These are phyloP conservation scores for Platyscapa corneri DNA, from an alignment of 1,140 invertebrate species.

Conservation along the genomic window DNA sequence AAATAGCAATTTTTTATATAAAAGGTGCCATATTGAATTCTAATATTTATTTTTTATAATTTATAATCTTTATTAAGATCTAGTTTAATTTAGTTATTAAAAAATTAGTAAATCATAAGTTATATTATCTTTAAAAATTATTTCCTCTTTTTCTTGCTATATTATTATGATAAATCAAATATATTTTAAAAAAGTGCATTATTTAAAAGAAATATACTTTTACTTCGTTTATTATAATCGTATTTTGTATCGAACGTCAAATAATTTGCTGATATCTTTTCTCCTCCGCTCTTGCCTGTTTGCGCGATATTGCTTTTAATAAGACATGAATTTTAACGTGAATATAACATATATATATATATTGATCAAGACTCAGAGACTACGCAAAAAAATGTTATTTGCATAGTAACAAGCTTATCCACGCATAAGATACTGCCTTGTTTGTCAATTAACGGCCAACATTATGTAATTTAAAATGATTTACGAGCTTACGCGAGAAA, in stretches of 20 bases:
- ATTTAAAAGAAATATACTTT: not conserved
- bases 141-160: too few relatives aligned
- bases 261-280: not conserved
- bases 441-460: constrained; percentile 44
- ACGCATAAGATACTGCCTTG: constrained; percentile 17
- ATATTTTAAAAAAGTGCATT: not conserved
- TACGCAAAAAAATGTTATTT: constrained; percentile 27
- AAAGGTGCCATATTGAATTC: too few relatives aligned
- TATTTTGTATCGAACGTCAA: not conserved
- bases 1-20: too few relatives aligned
- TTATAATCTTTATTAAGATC: too few relatives aligned
- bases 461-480: constrained; percentile 47
- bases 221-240: not conserved
- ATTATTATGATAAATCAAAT: too few relatives aligned
- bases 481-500: constrained; percentile 23
- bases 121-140: not conserved
- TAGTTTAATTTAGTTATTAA: not conserved
- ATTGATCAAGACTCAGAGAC: not conserved
- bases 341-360: not conserved
- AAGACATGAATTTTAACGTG: not conserved
- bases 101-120: not conserved
- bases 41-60: too few relatives aligned
- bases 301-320: not conserved
- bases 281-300: not conserved
- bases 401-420: constrained; percentile 50